These are phyloP conservation scores for Pelusios castaneus DNA, from an alignment of 2,113 vertebrate genomes.

Conservation along the genomic window DNA sequence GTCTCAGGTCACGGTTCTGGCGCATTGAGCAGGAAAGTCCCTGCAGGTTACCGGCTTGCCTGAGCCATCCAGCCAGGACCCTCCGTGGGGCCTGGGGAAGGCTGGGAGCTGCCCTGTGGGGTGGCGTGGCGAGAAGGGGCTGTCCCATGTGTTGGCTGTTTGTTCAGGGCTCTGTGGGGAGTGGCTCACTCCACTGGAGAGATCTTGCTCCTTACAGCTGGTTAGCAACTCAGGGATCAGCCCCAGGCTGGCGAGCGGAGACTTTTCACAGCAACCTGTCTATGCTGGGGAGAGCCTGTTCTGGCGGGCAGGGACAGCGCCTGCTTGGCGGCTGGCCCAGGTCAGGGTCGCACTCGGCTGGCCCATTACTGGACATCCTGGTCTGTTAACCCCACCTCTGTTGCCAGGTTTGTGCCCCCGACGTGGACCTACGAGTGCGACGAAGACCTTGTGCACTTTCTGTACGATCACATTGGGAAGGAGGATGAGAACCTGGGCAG, in stretches of 20 bases:
- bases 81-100: rapidly evolving
- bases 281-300: background rate
- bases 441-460: constrained; percentile 95
- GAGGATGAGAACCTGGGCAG: constrained; percentile 97
- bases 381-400: background rate
- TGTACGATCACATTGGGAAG: constrained; percentile 94
- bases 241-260: too few species aligned
- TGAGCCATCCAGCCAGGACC: background rate
- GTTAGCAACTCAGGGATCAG: too few species aligned
- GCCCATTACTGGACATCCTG: background rate
- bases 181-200: too few species aligned
- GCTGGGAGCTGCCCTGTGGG: background rate
- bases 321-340: too few species aligned
- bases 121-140: too few species aligned
- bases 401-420: constrained; percentile 87
- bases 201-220: too few species aligned
- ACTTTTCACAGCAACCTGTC: too few species aligned
- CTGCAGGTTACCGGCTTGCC: background rate
- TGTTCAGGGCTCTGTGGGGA: too few species aligned
- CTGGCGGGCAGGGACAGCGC: too few species aligned
- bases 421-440: constrained; percentile 97
- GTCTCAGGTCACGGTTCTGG: background rate
- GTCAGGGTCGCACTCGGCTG: too few species aligned
- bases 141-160: too few species aligned
- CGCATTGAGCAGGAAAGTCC: background rate